A percentile compares a stretch with the other conserved stretches of the same genome.
phyloP scores from a whole-genome alignment of 2,888 invertebrate genomes.

The Harmothoe impar region DNA sequence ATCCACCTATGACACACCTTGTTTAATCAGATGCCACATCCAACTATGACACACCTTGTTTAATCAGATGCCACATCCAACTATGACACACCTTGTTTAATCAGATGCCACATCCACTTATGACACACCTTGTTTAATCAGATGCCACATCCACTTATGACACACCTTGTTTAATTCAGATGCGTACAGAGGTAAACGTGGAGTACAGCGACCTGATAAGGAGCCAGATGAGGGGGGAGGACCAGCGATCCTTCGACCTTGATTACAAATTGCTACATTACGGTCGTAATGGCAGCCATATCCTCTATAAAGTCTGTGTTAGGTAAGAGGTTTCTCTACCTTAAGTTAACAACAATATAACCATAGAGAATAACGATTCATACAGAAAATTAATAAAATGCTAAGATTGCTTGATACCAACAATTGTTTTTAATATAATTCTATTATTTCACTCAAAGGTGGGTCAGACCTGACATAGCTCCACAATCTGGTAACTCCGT shows the following conservation, averaged over 20 bases:
- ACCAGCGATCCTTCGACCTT: constrained; percentile 87
- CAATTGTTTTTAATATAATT: not conserved
- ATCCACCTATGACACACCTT: no score
- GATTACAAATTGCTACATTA: constrained; percentile 83
- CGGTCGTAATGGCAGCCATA: constrained; percentile 93
- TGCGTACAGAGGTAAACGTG: constrained; percentile 78
- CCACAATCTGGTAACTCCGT: constrained; percentile 62
- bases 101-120: no score
- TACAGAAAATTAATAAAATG: not conserved
- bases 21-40: no score
- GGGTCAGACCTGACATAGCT: constrained; percentile 65
- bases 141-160: no score
- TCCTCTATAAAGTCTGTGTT: constrained; percentile 91
- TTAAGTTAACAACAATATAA: not conserved
- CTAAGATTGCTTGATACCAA: not conserved
- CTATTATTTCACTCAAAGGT: constrained; percentile 64
- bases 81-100: no score
- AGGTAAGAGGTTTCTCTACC: constrained; percentile 63
- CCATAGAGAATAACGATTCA: not conserved
- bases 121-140: no score
- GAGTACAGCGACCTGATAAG: constrained; percentile 73
- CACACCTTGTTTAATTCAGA: no score
- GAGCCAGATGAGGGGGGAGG: constrained; percentile 58
- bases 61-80: no score
- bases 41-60: no score